Conservation (phyloP, 1,140 invertebrate species). For the Monochamus saltuarius region DNA sequence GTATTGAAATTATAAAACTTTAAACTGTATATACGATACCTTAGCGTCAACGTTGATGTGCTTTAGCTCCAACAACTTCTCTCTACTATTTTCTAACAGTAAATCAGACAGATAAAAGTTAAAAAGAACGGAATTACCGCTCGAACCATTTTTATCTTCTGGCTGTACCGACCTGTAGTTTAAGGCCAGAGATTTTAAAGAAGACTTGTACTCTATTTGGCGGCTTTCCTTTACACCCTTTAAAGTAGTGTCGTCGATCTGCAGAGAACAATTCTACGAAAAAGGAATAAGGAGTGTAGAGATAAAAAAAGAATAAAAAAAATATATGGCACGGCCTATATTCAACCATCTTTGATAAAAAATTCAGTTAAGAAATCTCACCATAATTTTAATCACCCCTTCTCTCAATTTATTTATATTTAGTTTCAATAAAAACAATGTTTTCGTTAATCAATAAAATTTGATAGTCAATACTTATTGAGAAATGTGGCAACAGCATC, state of each 20-base stretch:
- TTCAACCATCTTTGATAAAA: no score
- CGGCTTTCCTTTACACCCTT: conserved; percentile 65
- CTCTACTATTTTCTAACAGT: conserved; percentile 60
- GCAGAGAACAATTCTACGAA: conserved; percentile 42
- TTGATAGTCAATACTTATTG: no score
- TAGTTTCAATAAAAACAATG: no score
- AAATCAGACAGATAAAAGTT: conserved; percentile 67
- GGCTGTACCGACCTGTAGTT: conserved; percentile 54
- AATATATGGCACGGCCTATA: no score
- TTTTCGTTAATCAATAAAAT: no score
- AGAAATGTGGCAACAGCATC: no score
- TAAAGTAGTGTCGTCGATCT: conserved; percentile 67
- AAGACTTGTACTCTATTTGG: conserved; percentile 54
- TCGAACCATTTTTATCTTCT: conserved; percentile 40
- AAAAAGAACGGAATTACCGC: conserved; percentile 57
- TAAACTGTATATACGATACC: conserved; percentile 52
- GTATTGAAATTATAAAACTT: neutral
- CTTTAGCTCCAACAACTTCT: conserved; percentile 65
- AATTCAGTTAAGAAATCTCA: no score
- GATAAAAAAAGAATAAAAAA: no score
- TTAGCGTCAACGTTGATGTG: conserved; percentile 72
- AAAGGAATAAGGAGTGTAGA: conserved; percentile 20
- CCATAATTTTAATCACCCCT: no score
- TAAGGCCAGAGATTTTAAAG: conserved; percentile 48
- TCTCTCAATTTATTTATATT: no score